Conservation (phyloP, 2,113 vertebrate species). For the Ceyx margarethae region DNA sequence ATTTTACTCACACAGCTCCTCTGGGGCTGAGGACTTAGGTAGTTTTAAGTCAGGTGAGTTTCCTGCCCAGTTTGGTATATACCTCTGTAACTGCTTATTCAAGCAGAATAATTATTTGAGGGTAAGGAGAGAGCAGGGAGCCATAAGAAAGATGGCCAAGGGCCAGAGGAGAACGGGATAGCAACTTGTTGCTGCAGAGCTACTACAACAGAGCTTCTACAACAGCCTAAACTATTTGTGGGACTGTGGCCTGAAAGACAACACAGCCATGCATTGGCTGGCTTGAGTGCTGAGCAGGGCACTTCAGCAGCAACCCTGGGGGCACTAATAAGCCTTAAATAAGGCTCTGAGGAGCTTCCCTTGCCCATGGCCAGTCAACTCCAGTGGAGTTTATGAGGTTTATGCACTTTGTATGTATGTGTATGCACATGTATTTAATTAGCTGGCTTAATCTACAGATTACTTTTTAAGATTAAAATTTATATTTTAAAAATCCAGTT, state of each 20-base stretch:
- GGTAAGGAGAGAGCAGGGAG: not conserved
- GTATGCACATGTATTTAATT: not conserved
- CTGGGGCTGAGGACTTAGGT: not conserved
- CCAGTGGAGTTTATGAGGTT: not conserved
- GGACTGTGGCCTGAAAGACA: not conserved
- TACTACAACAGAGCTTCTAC: not conserved
- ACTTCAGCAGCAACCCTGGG: not conserved
- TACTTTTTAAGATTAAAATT: not conserved
- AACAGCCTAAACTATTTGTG: not conserved
- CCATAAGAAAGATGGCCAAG: not conserved
- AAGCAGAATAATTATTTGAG: not conserved
- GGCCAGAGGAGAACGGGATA: not conserved
- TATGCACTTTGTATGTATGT: not conserved
- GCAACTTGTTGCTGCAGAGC: not conserved
- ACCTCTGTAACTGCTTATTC: not conserved
- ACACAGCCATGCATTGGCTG: no score
- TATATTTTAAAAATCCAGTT: not conserved
- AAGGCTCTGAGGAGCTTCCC: not conserved
- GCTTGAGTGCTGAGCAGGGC: not conserved
- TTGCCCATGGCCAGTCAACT: not conserved
- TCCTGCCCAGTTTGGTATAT: not conserved
- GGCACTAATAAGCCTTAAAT: not conserved
- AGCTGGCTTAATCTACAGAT: not conserved
- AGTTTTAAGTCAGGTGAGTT: not conserved
- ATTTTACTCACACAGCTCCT: not conserved